A percentile compares a stretch with the other conserved stretches of the same genome.
Evolutionary conservation across 1,140 invertebrate genomes (phyloP).

Genomic region (Dolichoris vasculosae): DNA sequence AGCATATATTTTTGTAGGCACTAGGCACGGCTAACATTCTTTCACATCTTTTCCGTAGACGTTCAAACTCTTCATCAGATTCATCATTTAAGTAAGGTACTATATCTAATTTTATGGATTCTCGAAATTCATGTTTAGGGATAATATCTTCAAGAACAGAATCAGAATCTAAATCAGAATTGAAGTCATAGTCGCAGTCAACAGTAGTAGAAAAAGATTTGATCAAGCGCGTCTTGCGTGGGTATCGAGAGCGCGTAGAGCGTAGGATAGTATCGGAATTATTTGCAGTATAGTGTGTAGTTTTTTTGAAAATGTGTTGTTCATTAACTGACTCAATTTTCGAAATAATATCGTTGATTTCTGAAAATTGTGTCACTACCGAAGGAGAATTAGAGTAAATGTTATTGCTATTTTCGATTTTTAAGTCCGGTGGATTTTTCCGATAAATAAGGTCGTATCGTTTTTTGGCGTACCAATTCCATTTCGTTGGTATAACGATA

Average conservation of each 20-base stretch:
- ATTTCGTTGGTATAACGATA: neutral
- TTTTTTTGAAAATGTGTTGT: neutral
- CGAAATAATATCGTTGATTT: neutral
- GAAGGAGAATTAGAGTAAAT: neutral
- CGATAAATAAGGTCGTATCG: conserved; percentile 38
- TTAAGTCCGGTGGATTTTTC: neutral
- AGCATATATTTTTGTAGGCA: neutral
- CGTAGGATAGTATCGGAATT: neutral
- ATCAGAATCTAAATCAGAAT: neutral
- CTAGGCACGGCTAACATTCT: conserved; percentile 1
- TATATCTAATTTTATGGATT: neutral
- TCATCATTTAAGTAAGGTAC: neutral
- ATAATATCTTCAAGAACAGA: neutral
- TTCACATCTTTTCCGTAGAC: neutral
- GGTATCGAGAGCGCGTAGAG: neutral
- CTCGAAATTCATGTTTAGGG: conserved; percentile 28
- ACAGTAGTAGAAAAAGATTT: neutral
- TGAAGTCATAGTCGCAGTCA: neutral
- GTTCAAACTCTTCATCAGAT: conserved; percentile 14
- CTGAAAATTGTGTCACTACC: neutral
- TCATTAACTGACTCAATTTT: conserved; percentile 3
- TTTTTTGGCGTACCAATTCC: conserved; percentile 30
- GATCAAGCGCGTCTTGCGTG: neutral
- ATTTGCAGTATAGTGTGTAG: neutral
- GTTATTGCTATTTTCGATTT: neutral